Evolutionary conservation across 1,140 invertebrate genomes (phyloP).

Genomic region (Telenomus remus): DNA sequence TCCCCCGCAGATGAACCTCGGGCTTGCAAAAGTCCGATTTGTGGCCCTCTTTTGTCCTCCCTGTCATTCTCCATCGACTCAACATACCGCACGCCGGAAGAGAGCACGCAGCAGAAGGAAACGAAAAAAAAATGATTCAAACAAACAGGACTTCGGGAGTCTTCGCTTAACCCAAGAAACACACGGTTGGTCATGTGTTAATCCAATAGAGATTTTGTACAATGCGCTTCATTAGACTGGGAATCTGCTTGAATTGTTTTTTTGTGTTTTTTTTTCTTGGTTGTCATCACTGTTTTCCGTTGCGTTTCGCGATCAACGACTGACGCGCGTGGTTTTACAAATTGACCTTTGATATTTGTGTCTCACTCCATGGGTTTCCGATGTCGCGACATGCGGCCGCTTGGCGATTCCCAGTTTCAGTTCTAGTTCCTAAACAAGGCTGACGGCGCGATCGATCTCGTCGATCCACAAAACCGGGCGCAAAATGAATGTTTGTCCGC

Average conservation of each 20-base stretch:
- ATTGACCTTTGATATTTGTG: conserved; percentile 12
- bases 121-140: conserved; percentile 11
- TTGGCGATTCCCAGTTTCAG: conserved; percentile 43
- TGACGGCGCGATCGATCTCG: too few relatives aligned
- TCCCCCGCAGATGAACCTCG: too few relatives aligned
- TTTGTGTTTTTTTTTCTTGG: background rate
- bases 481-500: conserved; percentile 4
- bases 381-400: conserved; percentile 1
- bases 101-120: conserved; percentile 26
- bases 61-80: too few relatives aligned
- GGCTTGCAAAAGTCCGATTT: too few relatives aligned
- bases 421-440: conserved; percentile 38
- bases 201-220: conserved; percentile 39
- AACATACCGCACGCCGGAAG: too few relatives aligned
- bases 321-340: conserved; percentile 17
- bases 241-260: conserved; percentile 26
- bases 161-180: conserved; percentile 30
- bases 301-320: conserved; percentile 8
- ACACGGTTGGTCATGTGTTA: conserved; percentile 50
- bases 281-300: background rate
- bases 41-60: too few relatives aligned
- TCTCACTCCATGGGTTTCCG: background rate
- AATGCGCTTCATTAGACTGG: conserved; percentile 45
- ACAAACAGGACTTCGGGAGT: conserved; percentile 38
- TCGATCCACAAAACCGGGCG: conserved; percentile 1